phyloP scores from a whole-genome alignment of 2,113 vertebrate species.

The Xenus cinereus region DNA sequence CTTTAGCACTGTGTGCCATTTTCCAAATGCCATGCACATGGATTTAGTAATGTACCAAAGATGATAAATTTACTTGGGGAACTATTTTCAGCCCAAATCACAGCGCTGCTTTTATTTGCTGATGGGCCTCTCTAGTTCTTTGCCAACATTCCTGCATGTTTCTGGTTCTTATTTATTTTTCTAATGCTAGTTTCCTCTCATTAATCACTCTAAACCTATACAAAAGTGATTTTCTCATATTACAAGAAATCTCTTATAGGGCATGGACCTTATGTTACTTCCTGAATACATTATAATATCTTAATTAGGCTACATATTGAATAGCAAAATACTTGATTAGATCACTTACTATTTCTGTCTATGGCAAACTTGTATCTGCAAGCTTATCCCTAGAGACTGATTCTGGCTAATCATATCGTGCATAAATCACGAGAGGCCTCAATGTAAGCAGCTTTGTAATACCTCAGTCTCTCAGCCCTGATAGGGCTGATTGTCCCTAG shows the following conservation, averaged over 20 bases:
- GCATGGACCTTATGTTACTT: background rate
- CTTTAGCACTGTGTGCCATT: background rate
- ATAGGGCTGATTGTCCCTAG: background rate
- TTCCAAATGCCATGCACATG: background rate
- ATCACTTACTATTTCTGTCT: slow-evolving; percentile 28
- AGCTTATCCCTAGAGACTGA: slow-evolving; percentile 16
- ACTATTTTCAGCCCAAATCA: slow-evolving; percentile 29
- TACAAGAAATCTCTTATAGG: background rate
- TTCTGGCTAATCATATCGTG: background rate
- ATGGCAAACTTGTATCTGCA: background rate
- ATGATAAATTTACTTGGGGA: slow-evolving; percentile 26
- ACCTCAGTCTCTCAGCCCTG: background rate
- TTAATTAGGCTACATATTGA: slow-evolving; percentile 16
- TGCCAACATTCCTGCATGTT: slow-evolving; percentile 27
- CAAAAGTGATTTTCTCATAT: slow-evolving; percentile 13
- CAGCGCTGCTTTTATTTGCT: slow-evolving; percentile 20
- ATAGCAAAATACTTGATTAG: slow-evolving; percentile 24
- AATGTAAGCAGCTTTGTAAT: background rate
- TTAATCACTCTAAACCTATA: slow-evolving; percentile 22
- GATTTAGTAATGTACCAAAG: background rate
- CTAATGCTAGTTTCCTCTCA: slow-evolving; percentile 12
- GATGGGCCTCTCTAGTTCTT: background rate
- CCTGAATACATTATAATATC: background rate
- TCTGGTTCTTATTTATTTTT: slow-evolving; percentile 46
- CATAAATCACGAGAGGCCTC: background rate